Percentiles rank a stretch among this genome's conserved stretches.
Conservation (phyloP, 1,140 invertebrate genomes). For the Pinna nobilis region DNA sequence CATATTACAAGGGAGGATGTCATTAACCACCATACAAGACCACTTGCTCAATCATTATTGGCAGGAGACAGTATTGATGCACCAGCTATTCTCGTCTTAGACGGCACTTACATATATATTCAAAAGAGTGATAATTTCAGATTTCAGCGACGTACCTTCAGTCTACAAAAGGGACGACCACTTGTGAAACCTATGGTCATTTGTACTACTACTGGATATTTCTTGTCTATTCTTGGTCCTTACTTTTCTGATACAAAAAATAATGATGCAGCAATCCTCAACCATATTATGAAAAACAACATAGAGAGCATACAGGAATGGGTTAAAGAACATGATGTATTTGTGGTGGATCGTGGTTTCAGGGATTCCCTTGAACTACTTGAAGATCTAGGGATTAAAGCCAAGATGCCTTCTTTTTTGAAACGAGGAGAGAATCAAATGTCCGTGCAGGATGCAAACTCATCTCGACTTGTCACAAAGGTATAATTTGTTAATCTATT, state of each 20-base stretch:
- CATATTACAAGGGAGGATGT: conserved; percentile 14
- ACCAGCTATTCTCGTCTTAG: conserved; percentile 31
- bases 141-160: conserved; percentile 4
- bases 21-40: conserved; percentile 23
- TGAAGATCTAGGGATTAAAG: conserved; percentile 5
- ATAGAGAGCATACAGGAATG: background rate
- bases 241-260: background rate
- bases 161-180: background rate
- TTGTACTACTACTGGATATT: background rate
- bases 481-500: too few species aligned
- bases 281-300: background rate
- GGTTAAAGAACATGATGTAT: conserved; percentile 14
- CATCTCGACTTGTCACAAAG: conserved; percentile 15
- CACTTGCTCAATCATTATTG: conserved; percentile 14
- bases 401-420: conserved; percentile 15
- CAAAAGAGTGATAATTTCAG: conserved; percentile 29
- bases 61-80: background rate
- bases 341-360: conserved; percentile 26
- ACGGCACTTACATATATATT: conserved; percentile 46
- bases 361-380: conserved; percentile 13
- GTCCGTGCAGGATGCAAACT: conserved; percentile 8
- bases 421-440: conserved; percentile 16
- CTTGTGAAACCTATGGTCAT: conserved; percentile 19
- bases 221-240: conserved; percentile 6
- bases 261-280: conserved; percentile 7